A percentile compares a stretch with the other conserved stretches of the same genome.
Conservation (phyloP, 2,113 vertebrate genomes). For the Sinosuthora webbiana region DNA sequence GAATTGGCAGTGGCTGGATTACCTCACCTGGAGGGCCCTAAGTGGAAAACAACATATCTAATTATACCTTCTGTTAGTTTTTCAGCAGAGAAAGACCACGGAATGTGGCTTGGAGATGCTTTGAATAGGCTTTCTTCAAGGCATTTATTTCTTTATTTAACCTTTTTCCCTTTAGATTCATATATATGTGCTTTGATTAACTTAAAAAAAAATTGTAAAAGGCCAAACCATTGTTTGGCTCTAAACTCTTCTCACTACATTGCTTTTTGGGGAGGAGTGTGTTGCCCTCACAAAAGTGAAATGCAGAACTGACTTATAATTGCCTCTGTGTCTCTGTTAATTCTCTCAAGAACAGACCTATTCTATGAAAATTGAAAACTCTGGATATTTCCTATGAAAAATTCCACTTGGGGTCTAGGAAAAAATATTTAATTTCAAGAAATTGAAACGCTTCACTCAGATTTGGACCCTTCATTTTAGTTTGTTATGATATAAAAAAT, state of each 20-base stretch:
- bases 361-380: background rate
- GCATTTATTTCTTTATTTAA: background rate
- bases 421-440: background rate
- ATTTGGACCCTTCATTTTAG: background rate
- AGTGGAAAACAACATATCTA: background rate
- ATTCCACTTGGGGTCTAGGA: background rate
- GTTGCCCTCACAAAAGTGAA: background rate
- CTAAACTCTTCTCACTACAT: background rate
- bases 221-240: background rate
- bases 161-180: background rate
- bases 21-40: constrained; percentile 96
- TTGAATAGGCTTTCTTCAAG: background rate
- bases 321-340: background rate
- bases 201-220: background rate
- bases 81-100: background rate
- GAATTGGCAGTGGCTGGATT: constrained; percentile 92
- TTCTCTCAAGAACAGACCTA: background rate
- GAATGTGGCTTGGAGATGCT: background rate
- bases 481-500: background rate
- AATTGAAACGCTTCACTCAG: background rate
- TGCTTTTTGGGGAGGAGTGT: background rate
- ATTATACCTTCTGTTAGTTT: background rate
- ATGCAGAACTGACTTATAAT: background rate
- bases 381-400: background rate
- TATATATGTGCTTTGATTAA: background rate